phyloP scores from a whole-genome alignment of 2,888 invertebrate genomes.

The Agelastica alni region DNA sequence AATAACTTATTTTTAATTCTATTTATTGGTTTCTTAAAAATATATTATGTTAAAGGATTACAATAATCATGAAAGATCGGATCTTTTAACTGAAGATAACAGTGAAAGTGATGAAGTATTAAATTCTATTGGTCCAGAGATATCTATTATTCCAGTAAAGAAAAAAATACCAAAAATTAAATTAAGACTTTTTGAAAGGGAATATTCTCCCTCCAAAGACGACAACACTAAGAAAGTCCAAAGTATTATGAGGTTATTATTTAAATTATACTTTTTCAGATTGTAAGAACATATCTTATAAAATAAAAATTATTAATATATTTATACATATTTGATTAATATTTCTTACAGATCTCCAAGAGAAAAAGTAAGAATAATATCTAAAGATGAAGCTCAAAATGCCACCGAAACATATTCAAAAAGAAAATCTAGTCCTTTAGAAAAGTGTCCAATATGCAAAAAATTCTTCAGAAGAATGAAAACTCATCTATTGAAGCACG shows the following conservation, averaged over 20 bases:
- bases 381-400: conserved; percentile 47
- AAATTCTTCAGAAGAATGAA: conserved; percentile 56
- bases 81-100: conserved; percentile 14
- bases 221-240: conserved; percentile 26
- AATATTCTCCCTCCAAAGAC: conserved; percentile 38
- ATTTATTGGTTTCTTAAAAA: no score
- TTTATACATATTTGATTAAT: no score
- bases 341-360: conserved; percentile 17
- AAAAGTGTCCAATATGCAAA: conserved; percentile 55
- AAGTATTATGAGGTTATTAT: conserved; percentile 31
- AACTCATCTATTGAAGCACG: conserved; percentile 57
- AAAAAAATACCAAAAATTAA: conserved; percentile 42
- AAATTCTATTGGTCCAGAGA: conserved; percentile 40
- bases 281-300: no score
- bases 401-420: conserved; percentile 46
- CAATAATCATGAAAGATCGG: no score
- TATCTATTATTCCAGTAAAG: conserved; percentile 44
- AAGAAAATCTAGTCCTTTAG: conserved; percentile 52
- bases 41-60: no score
- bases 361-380: conserved; percentile 46
- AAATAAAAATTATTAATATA: not conserved
- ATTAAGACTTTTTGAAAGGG: conserved; percentile 40
- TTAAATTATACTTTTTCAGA: no score
- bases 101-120: conserved; percentile 32
- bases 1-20: no score